Percentiles rank a stretch among this genome's conserved stretches.
phyloP scores from a whole-genome alignment of 2,888 invertebrate species.

The Alsophila aescularia region DNA sequence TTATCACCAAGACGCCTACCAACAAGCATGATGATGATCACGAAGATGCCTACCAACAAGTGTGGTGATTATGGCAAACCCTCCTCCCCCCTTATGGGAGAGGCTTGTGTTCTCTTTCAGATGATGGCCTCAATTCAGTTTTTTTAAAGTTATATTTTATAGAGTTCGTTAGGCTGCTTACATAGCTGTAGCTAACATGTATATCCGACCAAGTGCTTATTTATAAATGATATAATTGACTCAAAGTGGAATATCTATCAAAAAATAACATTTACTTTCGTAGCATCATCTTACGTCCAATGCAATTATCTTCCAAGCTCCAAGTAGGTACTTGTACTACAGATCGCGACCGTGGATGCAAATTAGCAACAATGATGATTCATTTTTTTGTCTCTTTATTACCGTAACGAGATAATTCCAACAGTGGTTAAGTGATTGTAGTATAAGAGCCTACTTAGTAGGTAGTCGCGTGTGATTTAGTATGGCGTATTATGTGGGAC shows the following conservation, averaged over 20 bases:
- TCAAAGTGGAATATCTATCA: neutral
- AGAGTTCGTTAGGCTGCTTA: too few relatives aligned
- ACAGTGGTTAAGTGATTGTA: constrained; percentile 16
- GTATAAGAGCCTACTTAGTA: constrained; percentile 1
- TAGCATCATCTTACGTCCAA: neutral
- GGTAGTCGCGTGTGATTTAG: too few relatives aligned
- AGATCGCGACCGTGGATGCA: constrained; percentile 50
- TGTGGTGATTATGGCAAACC: too few relatives aligned
- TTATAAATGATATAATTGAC: too few relatives aligned
- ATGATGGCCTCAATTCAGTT: too few relatives aligned
- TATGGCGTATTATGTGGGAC: neutral
- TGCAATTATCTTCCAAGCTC: constrained; percentile 39
- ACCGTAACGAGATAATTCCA: constrained; percentile 41
- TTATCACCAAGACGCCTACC: too few relatives aligned
- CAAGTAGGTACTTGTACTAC: constrained; percentile 37
- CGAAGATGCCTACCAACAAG: too few relatives aligned
- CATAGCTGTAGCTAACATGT: too few relatives aligned
- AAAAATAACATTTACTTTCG: neutral
- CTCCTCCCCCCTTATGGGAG: too few relatives aligned
- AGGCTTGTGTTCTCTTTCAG: too few relatives aligned
- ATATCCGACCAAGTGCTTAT: neutral
- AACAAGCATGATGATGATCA: too few relatives aligned
- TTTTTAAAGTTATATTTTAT: too few relatives aligned
- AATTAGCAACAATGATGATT: constrained; percentile 68
- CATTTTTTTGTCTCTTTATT: constrained; percentile 55